Base-by-base conservation (phyloP, 2,888 invertebrate species). In the Apodemia duryi region DNA sequence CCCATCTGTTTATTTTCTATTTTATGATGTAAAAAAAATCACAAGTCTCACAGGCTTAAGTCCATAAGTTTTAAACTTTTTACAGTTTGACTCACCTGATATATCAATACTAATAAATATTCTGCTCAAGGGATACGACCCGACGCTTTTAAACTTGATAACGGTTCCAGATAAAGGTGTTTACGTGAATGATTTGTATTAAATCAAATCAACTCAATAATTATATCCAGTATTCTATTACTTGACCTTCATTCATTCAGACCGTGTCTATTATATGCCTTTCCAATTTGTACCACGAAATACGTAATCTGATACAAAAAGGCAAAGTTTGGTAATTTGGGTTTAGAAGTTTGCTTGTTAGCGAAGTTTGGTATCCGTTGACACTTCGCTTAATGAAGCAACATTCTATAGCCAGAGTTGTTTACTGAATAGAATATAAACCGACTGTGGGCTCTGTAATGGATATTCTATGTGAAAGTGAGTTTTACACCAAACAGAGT, bases 331-430 rank as follows among this genome's bases (percentile, higher is more conserved):
- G 63, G 68, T 70, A 70, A 74, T 74, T 73, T 69, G 69, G 70
- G 72, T 70, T 72, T 75, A 72, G 68, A 76, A 75, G 69, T 74
- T 74, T 71, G 74, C 75, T 75, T 76, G 74, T 76, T 76, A 76
- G 70, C 66, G 63, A 69, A 71, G 69, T 71, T 68, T 64, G 70
- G 65, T 46, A 21, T 11, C 62, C 57, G 64, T 69, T 70, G 70
- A 69, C 68, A 67, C 70, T 67, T 64, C 61, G 46, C 46, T 64
- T 65, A 69, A 70, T 69, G 68, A 69, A 67, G 65, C 70, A 68
- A 66, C 66, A 66, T 51, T 65, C 38, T 46, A 38, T 61, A 46
- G 1, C 29, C 7, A 52, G 57, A 49, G n/a, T 21, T 49, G 32
- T 57, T 57, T 57, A 32, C 57, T 13, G 13, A 6, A 57, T 13